Evolutionary conservation across 2,888 invertebrate genomes (phyloP).

Genomic region (Gryllus longicercus): DNA sequence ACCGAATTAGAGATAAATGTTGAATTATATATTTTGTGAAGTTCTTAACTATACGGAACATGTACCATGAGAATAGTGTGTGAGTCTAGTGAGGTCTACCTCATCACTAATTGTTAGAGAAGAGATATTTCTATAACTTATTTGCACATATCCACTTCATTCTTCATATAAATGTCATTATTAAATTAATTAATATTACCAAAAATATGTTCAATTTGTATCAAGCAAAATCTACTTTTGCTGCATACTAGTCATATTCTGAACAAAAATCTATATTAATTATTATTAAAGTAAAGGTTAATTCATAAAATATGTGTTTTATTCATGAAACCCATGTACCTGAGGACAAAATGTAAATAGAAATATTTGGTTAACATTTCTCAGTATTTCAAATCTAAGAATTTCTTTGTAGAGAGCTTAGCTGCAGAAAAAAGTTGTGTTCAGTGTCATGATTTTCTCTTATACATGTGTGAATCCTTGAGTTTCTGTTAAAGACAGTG

Average conservation of each 20-base stretch:
- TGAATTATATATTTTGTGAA: slow-evolving; percentile 5
- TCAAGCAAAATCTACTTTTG: slow-evolving; percentile 22
- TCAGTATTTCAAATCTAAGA: no score
- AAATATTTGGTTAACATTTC: no score
- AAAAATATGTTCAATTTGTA: slow-evolving; percentile 26
- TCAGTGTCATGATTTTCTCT: no score
- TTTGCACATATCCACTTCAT: not conserved
- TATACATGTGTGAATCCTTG: no score
- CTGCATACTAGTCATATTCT: slow-evolving; percentile 28
- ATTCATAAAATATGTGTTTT: not conserved
- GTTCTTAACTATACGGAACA: not conserved
- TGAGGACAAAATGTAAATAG: no score
- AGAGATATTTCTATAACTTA: slow-evolving; percentile 19
- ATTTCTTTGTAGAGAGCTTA: no score
- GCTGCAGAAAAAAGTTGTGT: no score
- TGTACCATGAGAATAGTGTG: not conserved
- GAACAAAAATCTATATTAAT: not conserved
- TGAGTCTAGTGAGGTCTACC: slow-evolving; percentile 20
- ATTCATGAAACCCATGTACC: not conserved
- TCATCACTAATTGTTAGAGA: slow-evolving; percentile 20
- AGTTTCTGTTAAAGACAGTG: no score
- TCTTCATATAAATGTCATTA: not conserved
- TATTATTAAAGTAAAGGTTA: slow-evolving; percentile 24
- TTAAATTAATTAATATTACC: slow-evolving; percentile 23
- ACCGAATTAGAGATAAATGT: slow-evolving; percentile 17